These are phyloP conservation scores for Macrotrachela quadricornifera DNA, from an alignment of 1,140 invertebrate species.

Conservation along the genomic window DNA sequence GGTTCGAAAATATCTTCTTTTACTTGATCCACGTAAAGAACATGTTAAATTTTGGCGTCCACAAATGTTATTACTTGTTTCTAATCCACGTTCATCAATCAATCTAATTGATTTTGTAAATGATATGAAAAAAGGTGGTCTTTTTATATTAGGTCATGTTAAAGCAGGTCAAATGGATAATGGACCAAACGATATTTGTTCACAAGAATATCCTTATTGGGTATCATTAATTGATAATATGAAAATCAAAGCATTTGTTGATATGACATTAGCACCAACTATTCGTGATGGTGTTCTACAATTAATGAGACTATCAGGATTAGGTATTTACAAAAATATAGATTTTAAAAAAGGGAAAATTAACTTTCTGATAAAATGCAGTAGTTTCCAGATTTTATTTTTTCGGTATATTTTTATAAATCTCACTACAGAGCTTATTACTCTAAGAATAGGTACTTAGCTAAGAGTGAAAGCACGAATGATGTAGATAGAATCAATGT, in stretches of 20 bases:
- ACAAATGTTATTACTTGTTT: constrained; percentile 75
- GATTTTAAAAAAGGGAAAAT: too few species aligned
- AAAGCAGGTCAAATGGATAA: too few species aligned
- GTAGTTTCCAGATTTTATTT: too few species aligned
- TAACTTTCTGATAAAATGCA: too few species aligned
- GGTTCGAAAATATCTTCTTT: constrained; percentile 80
- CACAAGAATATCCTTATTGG: constrained; percentile 51
- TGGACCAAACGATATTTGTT: too few species aligned
- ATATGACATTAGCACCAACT: constrained; percentile 61
- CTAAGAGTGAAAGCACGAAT: too few species aligned
- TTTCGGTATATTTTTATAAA: too few species aligned
- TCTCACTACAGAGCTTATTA: too few species aligned
- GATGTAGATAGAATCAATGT: too few species aligned
- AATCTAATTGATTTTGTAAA: constrained; percentile 90
- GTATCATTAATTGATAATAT: constrained; percentile 61
- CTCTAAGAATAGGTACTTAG: too few species aligned
- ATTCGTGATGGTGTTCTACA: constrained; percentile 75
- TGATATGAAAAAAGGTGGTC: constrained; percentile 88
- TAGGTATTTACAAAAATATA: constrained; percentile 23
- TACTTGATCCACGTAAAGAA: constrained; percentile 80
- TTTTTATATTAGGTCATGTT: constrained; percentile 81
- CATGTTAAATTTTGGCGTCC: constrained; percentile 98
- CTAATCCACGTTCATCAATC: constrained; percentile 64
- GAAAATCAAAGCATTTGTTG: constrained; percentile 85
- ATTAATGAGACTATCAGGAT: constrained; percentile 64